Percentiles rank a stretch among this genome's conserved stretches.
phyloP scores from a whole-genome alignment of 2,797 vertebrate genomes.

The Poeciliopsis infans region DNA sequence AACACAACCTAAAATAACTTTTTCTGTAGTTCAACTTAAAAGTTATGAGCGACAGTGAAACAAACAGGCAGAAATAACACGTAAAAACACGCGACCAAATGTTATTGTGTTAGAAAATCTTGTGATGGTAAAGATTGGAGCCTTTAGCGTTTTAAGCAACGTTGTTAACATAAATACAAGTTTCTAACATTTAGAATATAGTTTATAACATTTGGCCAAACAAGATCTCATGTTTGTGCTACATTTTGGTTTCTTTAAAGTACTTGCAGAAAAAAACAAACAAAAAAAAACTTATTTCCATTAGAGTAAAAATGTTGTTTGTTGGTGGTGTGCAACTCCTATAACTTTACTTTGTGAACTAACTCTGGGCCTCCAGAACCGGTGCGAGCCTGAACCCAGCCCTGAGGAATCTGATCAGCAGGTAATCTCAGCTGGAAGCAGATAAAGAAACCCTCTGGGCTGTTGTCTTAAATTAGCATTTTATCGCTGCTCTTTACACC shows the following conservation, averaged over 20 bases:
- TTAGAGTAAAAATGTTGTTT: background rate
- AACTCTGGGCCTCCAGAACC: background rate
- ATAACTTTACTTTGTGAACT: background rate
- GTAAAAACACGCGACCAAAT: background rate
- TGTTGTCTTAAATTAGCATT: constrained; percentile 1
- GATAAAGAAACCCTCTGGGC: background rate
- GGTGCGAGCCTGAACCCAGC: background rate
- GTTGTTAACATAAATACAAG: background rate
- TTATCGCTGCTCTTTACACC: background rate
- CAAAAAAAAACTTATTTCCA: background rate
- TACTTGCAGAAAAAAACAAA: background rate
- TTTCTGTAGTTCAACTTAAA: background rate
- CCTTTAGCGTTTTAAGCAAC: background rate
- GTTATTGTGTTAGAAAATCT: background rate
- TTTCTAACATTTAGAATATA: background rate
- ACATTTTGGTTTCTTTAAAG: background rate
- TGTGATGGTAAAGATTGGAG: background rate
- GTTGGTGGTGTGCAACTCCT: background rate
- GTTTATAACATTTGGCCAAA: background rate
- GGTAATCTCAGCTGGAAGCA: background rate
- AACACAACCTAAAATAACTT: background rate
- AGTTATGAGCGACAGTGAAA: background rate
- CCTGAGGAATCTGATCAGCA: background rate
- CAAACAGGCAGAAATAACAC: background rate
- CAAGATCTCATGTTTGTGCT: no score